Percentiles rank a stretch among this genome's conserved stretches.
These are phyloP conservation scores for Schlechtendalia chinensis DNA, from an alignment of 1,140 invertebrate genomes.

Conservation along the genomic window DNA sequence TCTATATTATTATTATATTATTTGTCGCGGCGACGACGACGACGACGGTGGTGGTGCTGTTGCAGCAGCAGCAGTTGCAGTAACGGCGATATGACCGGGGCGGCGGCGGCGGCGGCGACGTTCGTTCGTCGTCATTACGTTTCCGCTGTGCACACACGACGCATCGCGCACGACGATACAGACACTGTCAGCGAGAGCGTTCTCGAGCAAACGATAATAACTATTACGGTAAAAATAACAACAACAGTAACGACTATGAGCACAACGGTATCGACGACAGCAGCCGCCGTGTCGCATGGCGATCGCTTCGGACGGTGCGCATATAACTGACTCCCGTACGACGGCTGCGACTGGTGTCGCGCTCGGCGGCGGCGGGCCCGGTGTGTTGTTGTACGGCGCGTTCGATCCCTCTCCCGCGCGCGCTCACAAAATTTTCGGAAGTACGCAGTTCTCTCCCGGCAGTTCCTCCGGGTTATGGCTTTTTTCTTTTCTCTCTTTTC, in stretches of 20 bases:
- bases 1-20: constrained; percentile 9
- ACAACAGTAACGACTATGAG: background rate
- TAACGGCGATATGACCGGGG: background rate
- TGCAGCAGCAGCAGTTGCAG: background rate
- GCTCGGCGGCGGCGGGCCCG: background rate
- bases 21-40: constrained; percentile 7
- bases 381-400: constrained; percentile 3
- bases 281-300: constrained; percentile 40
- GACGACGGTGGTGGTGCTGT: background rate
- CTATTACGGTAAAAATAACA: background rate
- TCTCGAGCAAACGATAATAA: background rate
- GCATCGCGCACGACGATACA: background rate
- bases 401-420: constrained; percentile 29
- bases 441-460: background rate
- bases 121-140: background rate
- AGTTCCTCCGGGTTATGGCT: background rate
- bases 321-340: background rate
- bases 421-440: constrained; percentile 35
- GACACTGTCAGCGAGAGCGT: constrained; percentile 8
- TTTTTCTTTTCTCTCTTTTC: constrained; percentile 12
- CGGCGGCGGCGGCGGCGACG: background rate
- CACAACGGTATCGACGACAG: background rate
- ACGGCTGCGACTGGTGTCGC: background rate
- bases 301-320: constrained; percentile 5
- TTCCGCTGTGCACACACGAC: background rate